phyloP scores from a whole-genome alignment of 2,797 vertebrate genomes.

The Betta splendens region DNA sequence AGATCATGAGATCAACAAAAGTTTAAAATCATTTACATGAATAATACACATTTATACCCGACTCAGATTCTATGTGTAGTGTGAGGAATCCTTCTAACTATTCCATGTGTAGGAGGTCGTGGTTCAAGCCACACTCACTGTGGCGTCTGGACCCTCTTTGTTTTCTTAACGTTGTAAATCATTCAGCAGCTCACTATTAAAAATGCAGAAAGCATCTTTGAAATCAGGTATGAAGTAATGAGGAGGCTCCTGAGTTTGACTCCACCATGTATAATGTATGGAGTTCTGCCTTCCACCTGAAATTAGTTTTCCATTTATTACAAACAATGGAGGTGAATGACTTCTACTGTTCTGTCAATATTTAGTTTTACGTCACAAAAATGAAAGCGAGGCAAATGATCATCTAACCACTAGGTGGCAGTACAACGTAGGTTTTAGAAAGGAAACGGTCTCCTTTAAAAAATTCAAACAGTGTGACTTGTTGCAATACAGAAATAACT shows the following conservation, averaged over 20 bases:
- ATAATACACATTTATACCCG: too few species aligned
- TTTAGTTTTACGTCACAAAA: conserved; percentile 11
- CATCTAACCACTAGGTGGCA: conserved; percentile 43
- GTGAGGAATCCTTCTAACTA: too few species aligned
- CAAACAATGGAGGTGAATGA: background rate
- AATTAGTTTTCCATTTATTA: too few species aligned
- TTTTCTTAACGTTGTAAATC: conserved; percentile 37
- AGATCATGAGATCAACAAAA: too few species aligned
- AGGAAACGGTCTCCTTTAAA: background rate
- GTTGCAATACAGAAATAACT: background rate
- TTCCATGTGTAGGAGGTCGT: background rate
- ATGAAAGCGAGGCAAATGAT: background rate
- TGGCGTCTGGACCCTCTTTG: conserved; percentile 21
- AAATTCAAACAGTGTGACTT: background rate
- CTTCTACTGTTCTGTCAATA: background rate
- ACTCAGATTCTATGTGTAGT: too few species aligned
- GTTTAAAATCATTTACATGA: background rate
- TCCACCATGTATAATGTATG: conserved; percentile 40
- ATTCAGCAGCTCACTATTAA: conserved; percentile 46
- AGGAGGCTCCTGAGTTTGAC: conserved; percentile 16
- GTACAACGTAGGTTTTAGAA: background rate
- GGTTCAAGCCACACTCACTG: background rate
- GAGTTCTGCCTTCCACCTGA: too few species aligned
- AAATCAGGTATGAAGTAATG: conserved; percentile 24
- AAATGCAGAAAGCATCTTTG: conserved; percentile 40